Evolutionary conservation across 2,888 invertebrate species (phyloP).

Genomic region (Drosophila yooni): DNA sequence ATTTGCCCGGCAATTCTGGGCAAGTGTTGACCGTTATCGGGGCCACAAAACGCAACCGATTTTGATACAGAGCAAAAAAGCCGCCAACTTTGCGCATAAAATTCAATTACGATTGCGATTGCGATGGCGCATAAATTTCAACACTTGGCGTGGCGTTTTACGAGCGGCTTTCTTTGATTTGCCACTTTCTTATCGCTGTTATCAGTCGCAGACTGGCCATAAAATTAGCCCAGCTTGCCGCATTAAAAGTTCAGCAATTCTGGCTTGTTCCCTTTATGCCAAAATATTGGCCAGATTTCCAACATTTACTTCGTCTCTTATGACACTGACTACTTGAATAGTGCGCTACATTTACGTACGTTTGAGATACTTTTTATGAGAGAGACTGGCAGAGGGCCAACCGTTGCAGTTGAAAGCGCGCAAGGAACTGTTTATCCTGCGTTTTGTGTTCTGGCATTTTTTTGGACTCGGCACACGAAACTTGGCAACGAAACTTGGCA

Average conservation of each 20-base stretch:
- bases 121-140: conserved; percentile 59
- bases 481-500: conserved; percentile 65
- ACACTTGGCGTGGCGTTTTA: conserved; percentile 58
- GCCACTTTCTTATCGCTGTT: conserved; percentile 64
- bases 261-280: conserved; percentile 23
- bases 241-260: conserved; percentile 61
- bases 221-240: conserved; percentile 58
- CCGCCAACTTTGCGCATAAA: conserved; percentile 69
- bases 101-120: conserved; percentile 71
- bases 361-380: conserved; percentile 8
- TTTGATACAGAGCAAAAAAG: conserved; percentile 25
- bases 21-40: conserved; percentile 47
- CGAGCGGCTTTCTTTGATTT: conserved; percentile 51
- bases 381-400: conserved; percentile 40
- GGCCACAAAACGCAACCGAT: conserved; percentile 29
- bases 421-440: conserved; percentile 74
- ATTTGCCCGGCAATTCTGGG: conserved; percentile 30
- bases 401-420: conserved; percentile 76
- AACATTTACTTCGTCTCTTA: conserved; percentile 27
- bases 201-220: conserved; percentile 59
- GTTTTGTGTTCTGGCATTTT: conserved; percentile 67
- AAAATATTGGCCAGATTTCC: conserved; percentile 42
- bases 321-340: conserved; percentile 9
- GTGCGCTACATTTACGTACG: conserved; percentile 22
- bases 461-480: conserved; percentile 27